Evolutionary conservation across 2,113 vertebrate genomes (phyloP).

Genomic region (Muscicapa adusta): DNA sequence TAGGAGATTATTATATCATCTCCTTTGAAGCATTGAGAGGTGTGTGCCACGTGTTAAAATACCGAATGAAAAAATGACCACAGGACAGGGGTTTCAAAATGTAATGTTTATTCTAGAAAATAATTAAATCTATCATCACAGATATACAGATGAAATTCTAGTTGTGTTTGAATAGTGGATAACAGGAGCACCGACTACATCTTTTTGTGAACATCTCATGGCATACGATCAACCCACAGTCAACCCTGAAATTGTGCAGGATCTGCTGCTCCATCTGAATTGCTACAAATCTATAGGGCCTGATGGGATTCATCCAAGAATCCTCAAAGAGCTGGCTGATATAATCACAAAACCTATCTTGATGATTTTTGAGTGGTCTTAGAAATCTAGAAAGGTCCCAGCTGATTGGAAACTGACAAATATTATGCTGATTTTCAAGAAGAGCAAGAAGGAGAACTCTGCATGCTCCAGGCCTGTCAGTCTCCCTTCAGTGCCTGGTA

Average conservation of each 20-base stretch:
- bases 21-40: background rate
- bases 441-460: background rate
- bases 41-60: background rate
- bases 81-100: background rate
- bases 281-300: background rate
- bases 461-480: background rate
- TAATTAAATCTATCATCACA: background rate
- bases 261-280: background rate
- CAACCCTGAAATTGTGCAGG: background rate
- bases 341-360: background rate
- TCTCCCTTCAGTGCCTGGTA: background rate
- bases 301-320: background rate
- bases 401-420: background rate
- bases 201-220: background rate
- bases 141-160: background rate
- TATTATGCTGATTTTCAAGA: background rate
- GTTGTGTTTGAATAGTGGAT: background rate
- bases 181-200: background rate
- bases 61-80: background rate
- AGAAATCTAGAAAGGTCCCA: background rate
- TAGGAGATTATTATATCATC: too few species aligned
- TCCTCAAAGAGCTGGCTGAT: background rate
- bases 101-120: background rate
- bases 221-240: background rate
- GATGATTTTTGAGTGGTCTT: background rate